These are phyloP conservation scores for Coregonus ussuriensis DNA, from an alignment of 2,797 vertebrate genomes.

Conservation along the genomic window DNA sequence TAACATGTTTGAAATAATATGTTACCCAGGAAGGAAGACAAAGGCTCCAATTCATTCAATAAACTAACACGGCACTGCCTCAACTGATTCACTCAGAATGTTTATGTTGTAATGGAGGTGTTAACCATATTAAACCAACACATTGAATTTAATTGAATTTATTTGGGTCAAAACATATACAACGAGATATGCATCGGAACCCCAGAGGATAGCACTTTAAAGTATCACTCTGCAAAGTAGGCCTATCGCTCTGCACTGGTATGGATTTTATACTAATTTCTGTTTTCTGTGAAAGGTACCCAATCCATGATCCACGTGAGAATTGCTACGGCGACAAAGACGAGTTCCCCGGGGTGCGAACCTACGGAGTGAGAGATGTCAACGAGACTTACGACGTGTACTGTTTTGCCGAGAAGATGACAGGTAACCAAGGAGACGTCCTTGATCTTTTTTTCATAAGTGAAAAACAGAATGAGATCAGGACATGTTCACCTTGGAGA, in stretches of 20 bases:
- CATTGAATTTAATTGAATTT: not conserved
- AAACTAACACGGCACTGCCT: not conserved
- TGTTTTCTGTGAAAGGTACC: slow-evolving; percentile 80
- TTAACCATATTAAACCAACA: not conserved
- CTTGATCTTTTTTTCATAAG: not conserved
- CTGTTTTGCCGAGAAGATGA: slow-evolving; percentile 90
- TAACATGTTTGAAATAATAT: not conserved
- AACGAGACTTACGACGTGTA: slow-evolving; percentile 96
- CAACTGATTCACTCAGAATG: not conserved
- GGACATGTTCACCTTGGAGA: not conserved
- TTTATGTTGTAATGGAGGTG: not conserved
- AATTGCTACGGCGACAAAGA: slow-evolving; percentile 93
- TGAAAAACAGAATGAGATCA: not conserved
- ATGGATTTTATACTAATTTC: not conserved
- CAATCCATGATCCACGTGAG: slow-evolving; percentile 87
- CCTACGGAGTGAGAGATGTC: slow-evolving; percentile 88
- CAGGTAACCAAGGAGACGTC: slow-evolving; percentile 74
- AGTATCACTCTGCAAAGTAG: not conserved
- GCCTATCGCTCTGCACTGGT: too few species aligned
- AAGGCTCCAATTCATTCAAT: not conserved
- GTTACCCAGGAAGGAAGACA: not conserved
- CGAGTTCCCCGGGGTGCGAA: slow-evolving; percentile 87
- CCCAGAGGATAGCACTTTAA: not conserved
- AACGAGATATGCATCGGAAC: not conserved
- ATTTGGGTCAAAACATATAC: too few species aligned